Evolutionary conservation across 2,797 vertebrate genomes (phyloP), one percentile per base, ranked within the genome.

Genomic region (Enteromius unitaeniatus): DNA sequence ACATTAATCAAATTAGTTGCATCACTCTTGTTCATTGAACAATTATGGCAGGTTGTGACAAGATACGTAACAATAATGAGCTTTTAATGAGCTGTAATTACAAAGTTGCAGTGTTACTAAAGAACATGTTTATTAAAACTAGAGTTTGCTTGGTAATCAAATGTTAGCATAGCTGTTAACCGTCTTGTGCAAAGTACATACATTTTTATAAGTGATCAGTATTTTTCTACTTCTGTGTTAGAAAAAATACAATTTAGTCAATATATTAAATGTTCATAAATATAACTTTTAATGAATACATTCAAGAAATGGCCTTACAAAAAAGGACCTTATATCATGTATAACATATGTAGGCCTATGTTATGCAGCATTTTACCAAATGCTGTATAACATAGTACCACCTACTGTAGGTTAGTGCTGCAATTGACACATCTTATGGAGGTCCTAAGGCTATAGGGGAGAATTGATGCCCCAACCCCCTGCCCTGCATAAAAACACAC

Each of bases 201-300:
- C 0, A 14, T 73, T 82, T 75, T 47, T 9, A 23, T 14, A 19
- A 64, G 6, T 21, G 8, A 37, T 58, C 34, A 42, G 11, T 51
- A 45, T 58, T 26, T 3, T 9, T 70, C n/a, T 26, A 11, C 55
- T 17, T 31, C 23, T 19, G 3, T 10, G 7, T 34, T 4, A 34
- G 15, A 3, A 17, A 65, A 34, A 65, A 65, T 65, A 34, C 3
- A 75, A 64, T n/a, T 14, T 9, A 65, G 19, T 78, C 6, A 82
- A 82, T 75, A 65, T 75, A 83, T 76, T 68, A 75, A 23, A 55
- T 76, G 65, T 76, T 55, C 19, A 83, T 75, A 75, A 83, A 68
- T 83, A 76, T 55, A 21, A 42, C 21, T 82, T 67, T 11, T 49
- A 74, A 65, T 74, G 13, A 62, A 37, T 28, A 65, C 45, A 53